Base-by-base conservation (phyloP, 92 coral and sea anemone genomes). In the Virgularia gustaviana region DNA sequence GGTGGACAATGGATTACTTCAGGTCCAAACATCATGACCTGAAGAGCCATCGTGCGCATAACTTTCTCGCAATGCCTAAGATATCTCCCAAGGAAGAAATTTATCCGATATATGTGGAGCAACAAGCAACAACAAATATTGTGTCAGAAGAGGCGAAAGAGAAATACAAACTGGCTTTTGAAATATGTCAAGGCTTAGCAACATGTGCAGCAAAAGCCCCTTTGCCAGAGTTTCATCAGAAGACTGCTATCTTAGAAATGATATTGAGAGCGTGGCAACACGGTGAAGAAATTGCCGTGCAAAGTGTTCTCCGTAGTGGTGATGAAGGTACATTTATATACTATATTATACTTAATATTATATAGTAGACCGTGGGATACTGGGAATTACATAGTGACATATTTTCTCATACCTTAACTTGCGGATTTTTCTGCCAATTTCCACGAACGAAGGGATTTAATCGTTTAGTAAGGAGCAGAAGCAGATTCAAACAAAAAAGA, bases 1-100 rank as follows among this genome's bases (percentile, higher is more conserved):
- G 86, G 20, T 81, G 90, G 84, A 85, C 86, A 23, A 64, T 81
- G 73, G 77, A 65, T 22, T 81, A 63, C 63, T 85, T 81, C 30
- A 33, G 52, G 44, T 47, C 58, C 13, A 72, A 68, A 31, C 67
- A 83, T 9, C 80, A 72, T 41, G 63, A 20, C 31, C 54, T 76
- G 44, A 73, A 43, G 73, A 29, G 66, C 19, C 25, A 23, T 38
- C 1, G 75, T 63, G 72, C 36, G 31, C 18, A 54, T 18, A 19
- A 33, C 31, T 19, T 35, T 9, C 47, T 16, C 16, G 9, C 16
- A 41, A 41, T n/a, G n/a, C n/a, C n/a, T n/a, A n/a, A n/a, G n/a
- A n/a, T n/a, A n/a, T n/a, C n/a, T n/a, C n/a, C n/a, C n/a, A n/a
- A n/a, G n/a, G n/a, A 41, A 9, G 47, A 41, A 41, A 41, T 16